Conservation (phyloP, 2,113 vertebrate genomes). For the Microtus montanus region DNA sequence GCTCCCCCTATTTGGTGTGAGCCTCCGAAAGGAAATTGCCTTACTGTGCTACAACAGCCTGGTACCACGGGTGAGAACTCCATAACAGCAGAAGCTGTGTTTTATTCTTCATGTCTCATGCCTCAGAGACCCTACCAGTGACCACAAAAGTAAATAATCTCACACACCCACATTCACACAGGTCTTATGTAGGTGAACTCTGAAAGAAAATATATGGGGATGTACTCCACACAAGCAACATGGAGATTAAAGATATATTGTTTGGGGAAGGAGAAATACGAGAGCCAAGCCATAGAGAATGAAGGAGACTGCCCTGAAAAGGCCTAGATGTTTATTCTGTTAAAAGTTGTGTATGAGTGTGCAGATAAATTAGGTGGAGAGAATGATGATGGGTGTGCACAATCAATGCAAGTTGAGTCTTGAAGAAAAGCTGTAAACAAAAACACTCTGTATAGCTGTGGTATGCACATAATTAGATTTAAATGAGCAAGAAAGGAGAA, state of each 20-base stretch:
- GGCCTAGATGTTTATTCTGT: not conserved
- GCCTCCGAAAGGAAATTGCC: not conserved
- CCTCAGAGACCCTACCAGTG: not conserved
- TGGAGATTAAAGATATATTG: no score
- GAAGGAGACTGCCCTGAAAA: not conserved
- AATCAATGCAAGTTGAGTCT: slow-evolving; percentile 9
- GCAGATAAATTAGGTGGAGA: not conserved
- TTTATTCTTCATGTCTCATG: not conserved
- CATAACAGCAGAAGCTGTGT: not conserved
- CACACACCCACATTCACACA: fast-evolving
- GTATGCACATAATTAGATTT: not conserved
- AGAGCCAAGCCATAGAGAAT: not conserved
- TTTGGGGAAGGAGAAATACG: not conserved
- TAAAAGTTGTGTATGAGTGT: not conserved
- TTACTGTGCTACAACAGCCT: not conserved
- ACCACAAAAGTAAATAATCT: not conserved
- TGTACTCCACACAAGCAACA: fast-evolving
- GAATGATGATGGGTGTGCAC: not conserved
- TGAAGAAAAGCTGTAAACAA: slow-evolving; percentile 28
- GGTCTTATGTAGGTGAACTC: not conserved
- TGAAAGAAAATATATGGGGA: not conserved
- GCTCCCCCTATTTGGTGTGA: not conserved
- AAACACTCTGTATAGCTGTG: not conserved
- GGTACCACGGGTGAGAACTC: no score
- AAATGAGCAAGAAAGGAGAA: not conserved